phyloP scores from a whole-genome alignment of 2,797 vertebrate species.

The Jordanella pulchra region DNA sequence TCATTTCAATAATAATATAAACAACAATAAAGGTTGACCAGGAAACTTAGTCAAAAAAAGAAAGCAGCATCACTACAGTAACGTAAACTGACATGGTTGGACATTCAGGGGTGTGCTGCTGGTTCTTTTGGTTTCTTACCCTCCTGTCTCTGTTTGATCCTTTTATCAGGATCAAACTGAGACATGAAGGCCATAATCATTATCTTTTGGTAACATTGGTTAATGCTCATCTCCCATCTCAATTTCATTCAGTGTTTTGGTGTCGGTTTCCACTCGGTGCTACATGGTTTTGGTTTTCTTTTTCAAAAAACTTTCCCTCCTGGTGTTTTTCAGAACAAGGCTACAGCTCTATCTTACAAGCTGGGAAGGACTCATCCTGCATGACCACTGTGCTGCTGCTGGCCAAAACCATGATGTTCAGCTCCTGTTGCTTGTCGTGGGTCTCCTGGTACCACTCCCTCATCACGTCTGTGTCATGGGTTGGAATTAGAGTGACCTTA shows the following conservation, averaged over 20 bases:
- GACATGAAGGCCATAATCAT: conserved; percentile 5
- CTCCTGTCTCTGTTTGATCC: neutral
- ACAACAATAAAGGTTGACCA: conserved; percentile 26
- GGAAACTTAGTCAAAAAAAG: conserved; percentile 16
- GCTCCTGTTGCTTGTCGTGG: conserved; percentile 95
- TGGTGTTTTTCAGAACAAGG: neutral
- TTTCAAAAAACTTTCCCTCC: conserved; percentile 19
- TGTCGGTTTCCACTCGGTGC: conserved; percentile 53
- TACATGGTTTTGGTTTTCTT: conserved; percentile 44
- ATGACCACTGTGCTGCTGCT: conserved; percentile 99
- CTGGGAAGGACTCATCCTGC: conserved; percentile 98
- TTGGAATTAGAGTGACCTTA: conserved; percentile 96
- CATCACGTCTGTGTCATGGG: conserved; percentile 98
- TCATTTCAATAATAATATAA: conserved; percentile 18
- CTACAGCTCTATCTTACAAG: conserved; percentile 99
- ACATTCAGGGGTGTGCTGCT: conserved; percentile 21
- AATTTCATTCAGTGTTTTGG: conserved; percentile 43
- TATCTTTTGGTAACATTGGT: conserved; percentile 35
- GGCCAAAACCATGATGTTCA: conserved; percentile 98
- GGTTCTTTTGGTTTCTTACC: conserved; percentile 25
- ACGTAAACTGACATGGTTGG: conserved; percentile 17
- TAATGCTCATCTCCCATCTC: conserved; percentile 30
- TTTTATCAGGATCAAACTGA: neutral
- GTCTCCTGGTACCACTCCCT: conserved; percentile 98
- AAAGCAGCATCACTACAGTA: conserved; percentile 32